These are phyloP conservation scores for Phorcus lineatus DNA, from an alignment of 2,888 invertebrate species.

Conservation along the genomic window DNA sequence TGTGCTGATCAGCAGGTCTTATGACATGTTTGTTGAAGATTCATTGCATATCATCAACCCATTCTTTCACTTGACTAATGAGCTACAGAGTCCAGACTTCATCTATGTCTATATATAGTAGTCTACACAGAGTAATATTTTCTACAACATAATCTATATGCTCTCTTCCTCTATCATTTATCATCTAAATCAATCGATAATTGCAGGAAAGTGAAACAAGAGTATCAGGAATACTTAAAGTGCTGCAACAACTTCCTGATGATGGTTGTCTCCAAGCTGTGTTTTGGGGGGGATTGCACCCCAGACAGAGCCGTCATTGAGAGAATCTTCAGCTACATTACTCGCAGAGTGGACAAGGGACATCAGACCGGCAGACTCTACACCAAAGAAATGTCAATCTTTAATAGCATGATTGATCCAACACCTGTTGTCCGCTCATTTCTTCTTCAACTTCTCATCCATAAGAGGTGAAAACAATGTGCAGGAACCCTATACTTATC, in stretches of 20 bases:
- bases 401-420: slow-evolving; percentile 62
- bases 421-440: slow-evolving; percentile 68
- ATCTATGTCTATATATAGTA: no score
- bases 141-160: no score
- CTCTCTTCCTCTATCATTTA: no score
- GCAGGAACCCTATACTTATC: neutral
- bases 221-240: slow-evolving; percentile 46
- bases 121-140: no score
- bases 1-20: no score
- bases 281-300: slow-evolving; percentile 48
- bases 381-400: slow-evolving; percentile 59
- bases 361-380: neutral
- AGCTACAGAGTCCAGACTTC: no score
- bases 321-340: slow-evolving; percentile 52
- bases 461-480: slow-evolving; percentile 42
- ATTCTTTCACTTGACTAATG: no score
- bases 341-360: slow-evolving; percentile 13
- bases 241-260: slow-evolving; percentile 60
- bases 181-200: no score
- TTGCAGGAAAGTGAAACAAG: slow-evolving; percentile 38
- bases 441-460: slow-evolving; percentile 63
- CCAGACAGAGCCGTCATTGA: slow-evolving; percentile 52
- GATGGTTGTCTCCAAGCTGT: slow-evolving; percentile 61
- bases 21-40: no score
- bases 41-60: no score